These are phyloP conservation scores for Muscicapa adusta DNA, from an alignment of 2,113 vertebrate genomes.

Conservation along the genomic window DNA sequence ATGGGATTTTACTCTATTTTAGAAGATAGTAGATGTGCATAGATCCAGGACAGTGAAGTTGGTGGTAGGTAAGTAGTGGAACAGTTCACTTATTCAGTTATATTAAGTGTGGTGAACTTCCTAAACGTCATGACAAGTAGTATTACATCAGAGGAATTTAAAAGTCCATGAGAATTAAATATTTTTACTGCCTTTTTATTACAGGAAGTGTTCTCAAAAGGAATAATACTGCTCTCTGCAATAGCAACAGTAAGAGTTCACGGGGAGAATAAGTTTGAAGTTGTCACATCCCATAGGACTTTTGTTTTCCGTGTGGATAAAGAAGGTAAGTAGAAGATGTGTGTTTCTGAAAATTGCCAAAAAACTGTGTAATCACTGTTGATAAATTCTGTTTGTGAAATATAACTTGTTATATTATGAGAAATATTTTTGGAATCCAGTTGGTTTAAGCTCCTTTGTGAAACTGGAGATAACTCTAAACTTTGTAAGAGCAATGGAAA, in stretches of 20 bases:
- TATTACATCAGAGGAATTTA: not conserved
- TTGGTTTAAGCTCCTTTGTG: not conserved
- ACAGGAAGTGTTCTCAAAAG: conserved; percentile 96
- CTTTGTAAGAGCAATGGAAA: not conserved
- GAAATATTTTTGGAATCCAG: not conserved
- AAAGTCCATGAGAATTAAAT: not conserved
- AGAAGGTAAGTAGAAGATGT: conserved; percentile 80
- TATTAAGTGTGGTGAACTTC: not conserved
- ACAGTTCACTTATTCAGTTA: not conserved
- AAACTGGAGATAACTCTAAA: not conserved
- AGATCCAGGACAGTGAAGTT: not conserved
- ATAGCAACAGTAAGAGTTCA: conserved; percentile 79
- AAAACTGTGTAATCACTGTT: not conserved
- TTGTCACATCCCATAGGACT: conserved; percentile 87
- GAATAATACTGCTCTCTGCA: conserved; percentile 86
- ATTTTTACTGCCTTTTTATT: conserved; percentile 4
- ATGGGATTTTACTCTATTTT: not conserved
- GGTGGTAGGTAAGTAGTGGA: not conserved
- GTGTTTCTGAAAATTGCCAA: not conserved
- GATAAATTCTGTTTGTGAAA: not conserved
- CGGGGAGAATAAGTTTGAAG: conserved; percentile 93
- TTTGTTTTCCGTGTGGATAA: conserved; percentile 91
- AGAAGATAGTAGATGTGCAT: not conserved
- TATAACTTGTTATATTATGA: not conserved
- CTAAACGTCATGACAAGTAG: not conserved